Evolutionary conservation across 2,888 invertebrate genomes (phyloP).

Genomic region (Hypomecis punctinalis): DNA sequence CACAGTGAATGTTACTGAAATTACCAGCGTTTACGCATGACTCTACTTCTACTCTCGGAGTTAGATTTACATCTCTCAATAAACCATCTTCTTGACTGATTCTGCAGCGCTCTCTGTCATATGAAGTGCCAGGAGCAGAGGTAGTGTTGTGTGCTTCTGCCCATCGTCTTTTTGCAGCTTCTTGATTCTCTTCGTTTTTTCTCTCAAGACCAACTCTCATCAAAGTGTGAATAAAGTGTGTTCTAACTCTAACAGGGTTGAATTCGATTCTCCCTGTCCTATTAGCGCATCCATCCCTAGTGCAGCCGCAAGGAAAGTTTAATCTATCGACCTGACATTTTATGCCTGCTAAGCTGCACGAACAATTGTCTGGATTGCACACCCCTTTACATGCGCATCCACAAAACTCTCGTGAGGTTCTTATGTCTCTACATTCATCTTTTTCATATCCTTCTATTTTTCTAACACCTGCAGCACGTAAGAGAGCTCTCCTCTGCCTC

Average conservation of each 20-base stretch:
- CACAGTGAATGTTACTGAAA: slow-evolving; percentile 89
- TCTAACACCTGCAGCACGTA: slow-evolving; percentile 96
- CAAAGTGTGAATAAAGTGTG: slow-evolving; percentile 98
- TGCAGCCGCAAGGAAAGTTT: slow-evolving; percentile 98
- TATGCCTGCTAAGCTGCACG: slow-evolving; percentile 97
- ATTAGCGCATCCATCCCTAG: slow-evolving; percentile 97
- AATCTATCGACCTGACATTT: slow-evolving; percentile 98
- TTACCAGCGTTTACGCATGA: slow-evolving; percentile 87
- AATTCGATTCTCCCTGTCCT: slow-evolving; percentile 97
- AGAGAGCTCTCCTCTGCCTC: slow-evolving; percentile 93
- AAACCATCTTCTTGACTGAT: slow-evolving; percentile 69
- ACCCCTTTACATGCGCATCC: slow-evolving; percentile 96
- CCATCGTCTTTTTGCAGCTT: slow-evolving; percentile 79
- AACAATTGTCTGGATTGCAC: slow-evolving; percentile 98
- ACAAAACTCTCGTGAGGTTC: slow-evolving; percentile 96
- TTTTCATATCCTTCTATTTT: slow-evolving; percentile 97
- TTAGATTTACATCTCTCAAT: slow-evolving; percentile 81
- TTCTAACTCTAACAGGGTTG: slow-evolving; percentile 96
- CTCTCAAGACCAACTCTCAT: slow-evolving; percentile 96
- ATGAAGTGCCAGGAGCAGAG: slow-evolving; percentile 63
- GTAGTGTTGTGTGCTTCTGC: slow-evolving; percentile 67
- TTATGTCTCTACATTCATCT: slow-evolving; percentile 96
- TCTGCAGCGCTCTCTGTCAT: slow-evolving; percentile 70
- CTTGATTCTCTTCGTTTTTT: slow-evolving; percentile 88
- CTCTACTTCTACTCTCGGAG: slow-evolving; percentile 86